Percentiles rank a stretch among this genome's conserved stretches.
Conservation (phyloP, 2,113 vertebrate species). For the Neodontobutis hainanensis region DNA sequence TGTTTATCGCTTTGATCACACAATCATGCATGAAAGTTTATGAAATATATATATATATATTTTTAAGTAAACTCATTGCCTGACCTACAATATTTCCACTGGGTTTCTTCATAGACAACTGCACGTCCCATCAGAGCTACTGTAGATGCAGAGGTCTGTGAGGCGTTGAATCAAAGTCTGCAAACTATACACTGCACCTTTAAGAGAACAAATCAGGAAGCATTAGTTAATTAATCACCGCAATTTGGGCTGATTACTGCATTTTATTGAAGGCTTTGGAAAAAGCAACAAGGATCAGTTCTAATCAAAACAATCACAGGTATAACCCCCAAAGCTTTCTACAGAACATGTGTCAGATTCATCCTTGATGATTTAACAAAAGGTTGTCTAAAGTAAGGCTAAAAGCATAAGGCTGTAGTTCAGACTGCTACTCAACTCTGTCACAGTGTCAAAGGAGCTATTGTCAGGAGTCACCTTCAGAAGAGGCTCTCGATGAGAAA, state of each 20-base stretch:
- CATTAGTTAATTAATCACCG: not conserved
- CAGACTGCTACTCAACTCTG: constrained; percentile 57
- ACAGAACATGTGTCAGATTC: constrained; percentile 22
- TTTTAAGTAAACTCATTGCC: too few species aligned
- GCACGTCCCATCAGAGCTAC: too few species aligned
- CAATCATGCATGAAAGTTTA: too few species aligned
- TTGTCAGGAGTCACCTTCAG: constrained; percentile 28
- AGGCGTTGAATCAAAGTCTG: not conserved
- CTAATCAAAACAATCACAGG: constrained; percentile 46
- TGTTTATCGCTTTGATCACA: too few species aligned
- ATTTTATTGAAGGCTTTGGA: constrained; percentile 74
- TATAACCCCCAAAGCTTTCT: constrained; percentile 27
- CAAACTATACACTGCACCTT: not conserved
- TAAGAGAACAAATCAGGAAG: not conserved
- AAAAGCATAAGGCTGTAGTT: constrained; percentile 68
- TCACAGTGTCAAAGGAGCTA: constrained; percentile 64
- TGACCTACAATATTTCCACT: too few species aligned
- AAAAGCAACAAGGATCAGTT: constrained; percentile 50
- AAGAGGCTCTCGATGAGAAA: constrained; percentile 6
- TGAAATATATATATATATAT: too few species aligned
- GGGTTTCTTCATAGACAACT: too few species aligned
- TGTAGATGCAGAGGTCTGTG: too few species aligned
- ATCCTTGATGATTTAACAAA: not conserved
- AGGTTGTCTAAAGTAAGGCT: constrained; percentile 48
- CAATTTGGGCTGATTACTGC: constrained; percentile 50